Base-by-base conservation (phyloP, 2,113 vertebrate genomes). In the Myodes glareolus region DNA sequence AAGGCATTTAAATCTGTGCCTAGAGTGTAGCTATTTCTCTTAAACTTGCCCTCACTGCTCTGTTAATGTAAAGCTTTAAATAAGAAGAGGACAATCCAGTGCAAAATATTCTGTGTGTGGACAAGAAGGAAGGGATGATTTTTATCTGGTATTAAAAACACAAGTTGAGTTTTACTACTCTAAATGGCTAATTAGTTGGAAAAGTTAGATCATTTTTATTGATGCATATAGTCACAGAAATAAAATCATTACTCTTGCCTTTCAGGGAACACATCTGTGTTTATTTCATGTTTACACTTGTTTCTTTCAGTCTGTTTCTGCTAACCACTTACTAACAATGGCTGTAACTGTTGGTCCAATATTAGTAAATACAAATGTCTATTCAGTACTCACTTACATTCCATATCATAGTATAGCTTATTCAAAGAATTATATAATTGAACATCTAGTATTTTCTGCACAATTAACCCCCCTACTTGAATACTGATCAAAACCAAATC, bases 261-360 rank as follows among this genome's bases (percentile, higher is more conserved):
- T 94, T 81, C 52, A 73, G 84, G 39, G 58, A 85, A 92, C 36
- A 70, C 75, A 73, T 45, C n/a, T 92, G 6, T 92, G 52, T 91
- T 91, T 17, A 50, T 6, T 63, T 97, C 17, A 23, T 94, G 42
- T 89, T 90, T 90, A 36, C 55, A 7, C 21, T 78, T 86, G 19
- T 78, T 93, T 97, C n/a, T 27, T 73, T 50, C 72, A 93, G 65
- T 84, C 45, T 97, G 27, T 95, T 89, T 92, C 13, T 87, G 36
- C 23, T 89, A 21, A 73, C 27, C 85, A 36, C 70, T 88, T 76
- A 78, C 31, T 92, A 90, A 91, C 16, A 92, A 31, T 92, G 31
- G 10, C 52, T 73, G 9, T 68, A 87, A 95, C 17, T 52, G 2
- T 88, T 45, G 31, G 33, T 88, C 77, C 72, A 63, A 67, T 82